phyloP scores from a whole-genome alignment of 64 coral and sea anemone species.

The Montipora foliosa region DNA sequence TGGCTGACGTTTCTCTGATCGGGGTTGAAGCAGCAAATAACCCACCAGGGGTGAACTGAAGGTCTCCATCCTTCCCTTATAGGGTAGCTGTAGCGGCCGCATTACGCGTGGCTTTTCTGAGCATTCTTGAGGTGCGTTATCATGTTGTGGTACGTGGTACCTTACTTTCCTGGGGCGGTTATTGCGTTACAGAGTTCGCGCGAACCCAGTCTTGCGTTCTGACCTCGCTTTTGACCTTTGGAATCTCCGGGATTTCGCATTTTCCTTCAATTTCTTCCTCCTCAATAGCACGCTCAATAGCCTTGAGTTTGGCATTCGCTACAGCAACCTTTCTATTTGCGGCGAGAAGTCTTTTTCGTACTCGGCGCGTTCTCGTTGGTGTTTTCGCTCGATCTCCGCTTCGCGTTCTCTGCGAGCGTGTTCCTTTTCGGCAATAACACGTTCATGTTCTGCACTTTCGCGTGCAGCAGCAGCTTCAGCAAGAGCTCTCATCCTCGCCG shows the following conservation, averaged over 20 bases:
- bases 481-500: neutral
- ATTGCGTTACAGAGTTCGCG: too few species aligned
- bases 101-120: neutral
- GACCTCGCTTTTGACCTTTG: slow-evolving; percentile 1
- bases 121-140: neutral
- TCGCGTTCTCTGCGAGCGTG: neutral
- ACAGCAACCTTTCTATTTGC: slow-evolving; percentile 39
- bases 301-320: slow-evolving; percentile 55
- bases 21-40: neutral
- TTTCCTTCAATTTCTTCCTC: slow-evolving; percentile 23
- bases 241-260: neutral
- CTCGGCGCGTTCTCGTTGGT: neutral
- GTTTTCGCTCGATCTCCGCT: slow-evolving; percentile 4
- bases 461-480: neutral
- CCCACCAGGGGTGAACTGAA: too few species aligned
- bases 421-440: slow-evolving; percentile 34
- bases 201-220: too few species aligned
- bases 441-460: neutral
- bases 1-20: neutral
- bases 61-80: too few species aligned
- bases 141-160: neutral
- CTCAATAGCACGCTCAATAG: slow-evolving; percentile 16
- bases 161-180: too few species aligned
- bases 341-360: slow-evolving; percentile 10
- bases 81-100: neutral